Base-by-base conservation (phyloP, 2,888 invertebrate genomes). In the Axea sp. region DNA sequence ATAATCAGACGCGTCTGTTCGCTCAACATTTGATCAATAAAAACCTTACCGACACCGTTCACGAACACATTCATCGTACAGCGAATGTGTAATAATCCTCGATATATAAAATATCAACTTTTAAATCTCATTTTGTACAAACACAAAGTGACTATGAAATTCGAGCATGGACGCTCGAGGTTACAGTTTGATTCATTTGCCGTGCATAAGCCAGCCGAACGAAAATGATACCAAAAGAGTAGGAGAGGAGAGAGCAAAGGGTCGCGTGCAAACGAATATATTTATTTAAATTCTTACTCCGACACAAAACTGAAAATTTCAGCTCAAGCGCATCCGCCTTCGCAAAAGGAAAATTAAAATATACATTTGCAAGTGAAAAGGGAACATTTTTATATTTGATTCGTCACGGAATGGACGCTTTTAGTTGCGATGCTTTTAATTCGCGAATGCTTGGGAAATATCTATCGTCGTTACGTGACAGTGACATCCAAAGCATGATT, bases 361-460 rank as follows among this genome's bases (percentile, higher is more conserved):
- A 62, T 62, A 39, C 47, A 49, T 47, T 62, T 39, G 60, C 60
- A 28, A 64, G 64, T 53, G 49, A 64, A 64, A 64, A 65, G 55
- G 15, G 30, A 64, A 11, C 55, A 37, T 65, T 65, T 65, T 53
- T 65, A 55, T 55, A 55, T 53, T 65, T 45, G 45, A 65, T 28
- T 65, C 65, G 45, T 64, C 64, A 51, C 31, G 41, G 24, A 26
- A 26, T 31, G 7, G 22, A 33, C 31, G 62, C 47, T 64, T 51
- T 51, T 65, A 65, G 43, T 14, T 17, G 43, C 43, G 28, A 24
- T 24, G 43, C 53, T 53, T 53, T 65, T 53, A 62, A 62, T 39
- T 62, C 49, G 47, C 37, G 24, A 39, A 49, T 22, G 26, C 39
- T 39, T 12, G 22, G n/a, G 39, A 6, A 39, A 39, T 55, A 55